Evolutionary conservation across 37 sponge, comb jelly and placozoan genomes (phyloP).

Genomic region (Axinella damicornis): DNA sequence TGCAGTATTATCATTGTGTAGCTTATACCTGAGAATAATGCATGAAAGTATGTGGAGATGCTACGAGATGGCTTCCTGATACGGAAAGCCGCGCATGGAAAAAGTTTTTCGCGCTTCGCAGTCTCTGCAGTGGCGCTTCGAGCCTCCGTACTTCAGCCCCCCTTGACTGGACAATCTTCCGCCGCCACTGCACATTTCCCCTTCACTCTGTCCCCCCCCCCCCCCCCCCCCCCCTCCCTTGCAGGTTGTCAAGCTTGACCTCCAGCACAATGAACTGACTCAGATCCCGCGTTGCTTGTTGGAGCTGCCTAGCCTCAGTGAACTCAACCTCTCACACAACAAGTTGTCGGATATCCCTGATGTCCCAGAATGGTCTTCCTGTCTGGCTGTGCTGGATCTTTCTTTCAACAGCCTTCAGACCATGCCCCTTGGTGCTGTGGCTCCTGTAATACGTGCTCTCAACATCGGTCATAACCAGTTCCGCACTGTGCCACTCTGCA

Average conservation of each 20-base stretch:
- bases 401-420: conserved; percentile 70
- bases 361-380: conserved; percentile 67
- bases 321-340: conserved; percentile 81
- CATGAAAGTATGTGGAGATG: too few relatives aligned
- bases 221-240: too few relatives aligned
- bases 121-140: too few relatives aligned
- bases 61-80: too few relatives aligned
- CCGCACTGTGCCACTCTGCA: conserved; percentile 65
- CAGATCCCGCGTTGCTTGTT: conserved; percentile 69
- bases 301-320: conserved; percentile 68
- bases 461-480: conserved; percentile 76
- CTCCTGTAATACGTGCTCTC: conserved; percentile 64
- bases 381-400: conserved; percentile 77
- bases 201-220: too few relatives aligned
- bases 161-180: too few relatives aligned
- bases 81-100: too few relatives aligned
- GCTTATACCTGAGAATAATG: too few relatives aligned
- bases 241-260: conserved; percentile 64
- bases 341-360: conserved; percentile 70
- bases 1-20: too few relatives aligned
- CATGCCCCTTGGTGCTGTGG: conserved; percentile 56
- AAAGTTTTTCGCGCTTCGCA: too few relatives aligned
- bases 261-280: conserved; percentile 71
- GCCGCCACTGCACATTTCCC: too few relatives aligned
- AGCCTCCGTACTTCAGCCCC: too few relatives aligned